Conservation (phyloP, 2,113 vertebrate species). For the Xiphorhynchus elegans region DNA sequence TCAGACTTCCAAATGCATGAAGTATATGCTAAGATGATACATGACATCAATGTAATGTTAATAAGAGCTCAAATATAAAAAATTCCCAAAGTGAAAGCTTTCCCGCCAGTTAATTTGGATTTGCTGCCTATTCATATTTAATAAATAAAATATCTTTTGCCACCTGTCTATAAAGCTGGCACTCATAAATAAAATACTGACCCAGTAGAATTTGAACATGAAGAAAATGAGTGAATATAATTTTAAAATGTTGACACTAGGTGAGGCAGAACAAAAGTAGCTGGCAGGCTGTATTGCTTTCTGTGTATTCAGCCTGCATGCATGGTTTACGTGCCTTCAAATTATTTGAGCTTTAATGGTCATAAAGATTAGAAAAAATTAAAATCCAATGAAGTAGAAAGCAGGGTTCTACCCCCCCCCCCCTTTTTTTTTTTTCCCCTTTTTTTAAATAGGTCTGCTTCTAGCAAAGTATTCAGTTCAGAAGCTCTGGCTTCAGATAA, state of each 20-base stretch:
- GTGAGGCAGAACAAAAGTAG: not conserved
- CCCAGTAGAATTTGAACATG: not conserved
- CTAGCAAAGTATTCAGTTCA: not conserved
- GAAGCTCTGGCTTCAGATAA: not conserved
- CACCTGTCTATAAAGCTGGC: not conserved
- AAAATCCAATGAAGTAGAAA: constrained; percentile 28
- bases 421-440: not conserved
- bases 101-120: not conserved
- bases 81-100: not conserved
- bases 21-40: not conserved
- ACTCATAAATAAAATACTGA: constrained; percentile 17
- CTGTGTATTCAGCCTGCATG: not conserved
- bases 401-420: not conserved
- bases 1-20: not conserved
- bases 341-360: not conserved
- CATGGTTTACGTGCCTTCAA: not conserved
- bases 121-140: constrained; percentile 21
- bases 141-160: constrained; percentile 33
- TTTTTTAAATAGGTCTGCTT: not conserved
- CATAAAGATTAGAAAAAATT: constrained; percentile 20
- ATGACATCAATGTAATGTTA: not conserved
- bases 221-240: not conserved
- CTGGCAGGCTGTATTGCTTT: not conserved
- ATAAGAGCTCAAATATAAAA: constrained; percentile 19
- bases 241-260: not conserved